A percentile compares a stretch with the other conserved stretches of the same genome.
phyloP scores from a whole-genome alignment of 2,888 invertebrate genomes.

The Theretra japonica region DNA sequence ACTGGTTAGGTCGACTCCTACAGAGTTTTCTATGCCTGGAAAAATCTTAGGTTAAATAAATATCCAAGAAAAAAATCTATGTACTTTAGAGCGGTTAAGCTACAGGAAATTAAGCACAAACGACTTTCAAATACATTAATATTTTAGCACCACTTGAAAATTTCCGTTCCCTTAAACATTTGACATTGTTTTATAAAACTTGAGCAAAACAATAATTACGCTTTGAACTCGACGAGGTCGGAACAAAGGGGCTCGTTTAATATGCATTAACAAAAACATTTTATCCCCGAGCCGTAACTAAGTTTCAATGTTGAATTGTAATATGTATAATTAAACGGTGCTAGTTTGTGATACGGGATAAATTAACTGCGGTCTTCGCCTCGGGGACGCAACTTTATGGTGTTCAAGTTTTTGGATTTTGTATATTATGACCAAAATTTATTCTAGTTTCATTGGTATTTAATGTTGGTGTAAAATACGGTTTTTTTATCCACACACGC shows the following conservation, averaged over 20 bases:
- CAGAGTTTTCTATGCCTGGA: too few relatives aligned
- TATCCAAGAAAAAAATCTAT: neutral
- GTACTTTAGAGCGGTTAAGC: too few relatives aligned
- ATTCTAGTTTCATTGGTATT: neutral
- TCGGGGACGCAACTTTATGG: neutral
- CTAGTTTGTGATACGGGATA: neutral
- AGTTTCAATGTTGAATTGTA: slow-evolving; percentile 19
- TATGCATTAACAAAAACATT: slow-evolving; percentile 21
- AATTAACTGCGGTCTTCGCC: neutral
- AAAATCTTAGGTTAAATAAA: neutral
- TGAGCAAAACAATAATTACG: slow-evolving; percentile 5
- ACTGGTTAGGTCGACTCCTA: too few relatives aligned
- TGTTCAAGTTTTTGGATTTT: neutral
- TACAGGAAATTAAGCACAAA: neutral
- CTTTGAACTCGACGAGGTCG: neutral
- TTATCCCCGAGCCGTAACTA: neutral
- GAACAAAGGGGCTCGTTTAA: neutral
- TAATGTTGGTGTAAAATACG: too few relatives aligned
- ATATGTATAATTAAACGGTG: neutral
- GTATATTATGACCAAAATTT: neutral
- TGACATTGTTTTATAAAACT: slow-evolving; percentile 9
- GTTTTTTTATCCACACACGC: too few relatives aligned
- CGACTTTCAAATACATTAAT: slow-evolving; percentile 1
- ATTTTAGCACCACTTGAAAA: neutral
- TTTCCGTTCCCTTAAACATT: neutral